phyloP scores from a whole-genome alignment of 23 tunicate genomes.

The Botrylloides violaceus region DNA sequence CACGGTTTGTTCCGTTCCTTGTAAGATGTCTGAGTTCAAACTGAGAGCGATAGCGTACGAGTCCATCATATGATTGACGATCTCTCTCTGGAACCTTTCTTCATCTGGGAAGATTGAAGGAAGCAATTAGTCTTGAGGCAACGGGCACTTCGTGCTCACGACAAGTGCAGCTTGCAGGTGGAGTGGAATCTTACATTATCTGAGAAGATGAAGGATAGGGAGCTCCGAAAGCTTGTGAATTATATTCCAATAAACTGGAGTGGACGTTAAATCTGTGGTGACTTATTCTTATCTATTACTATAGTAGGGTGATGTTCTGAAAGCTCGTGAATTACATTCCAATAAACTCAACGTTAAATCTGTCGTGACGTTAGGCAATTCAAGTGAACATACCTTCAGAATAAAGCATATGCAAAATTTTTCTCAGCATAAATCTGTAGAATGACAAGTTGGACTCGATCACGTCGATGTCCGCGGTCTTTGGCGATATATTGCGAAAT shows the following conservation, averaged over 20 bases:
- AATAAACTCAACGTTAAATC: background rate
- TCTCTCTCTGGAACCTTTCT: conserved; percentile 1
- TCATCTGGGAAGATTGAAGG: background rate
- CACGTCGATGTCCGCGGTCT: conserved; percentile 19
- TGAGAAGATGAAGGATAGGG: no score
- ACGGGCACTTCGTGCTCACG: no score
- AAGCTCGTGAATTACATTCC: no score
- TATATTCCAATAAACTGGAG: no score
- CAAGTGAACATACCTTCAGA: conserved; percentile 19
- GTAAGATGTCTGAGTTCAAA: conserved; percentile 11
- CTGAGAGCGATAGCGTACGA: conserved; percentile 3
- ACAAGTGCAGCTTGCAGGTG: background rate
- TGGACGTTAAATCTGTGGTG: no score
- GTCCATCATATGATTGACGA: background rate
- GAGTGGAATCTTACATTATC: background rate
- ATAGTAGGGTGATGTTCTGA: no score
- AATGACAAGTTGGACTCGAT: conserved; percentile 65
- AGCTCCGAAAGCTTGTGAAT: no score
- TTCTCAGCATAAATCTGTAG: conserved; percentile 22
- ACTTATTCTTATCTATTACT: no score
- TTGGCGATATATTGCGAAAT: conserved; percentile 21
- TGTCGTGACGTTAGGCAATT: no score
- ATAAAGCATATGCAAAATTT: conserved; percentile 21
- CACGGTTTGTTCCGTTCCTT: conserved; percentile 8
- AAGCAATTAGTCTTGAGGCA: background rate